Conservation (phyloP, 2,113 vertebrate genomes). For the Urocolius indicus region DNA sequence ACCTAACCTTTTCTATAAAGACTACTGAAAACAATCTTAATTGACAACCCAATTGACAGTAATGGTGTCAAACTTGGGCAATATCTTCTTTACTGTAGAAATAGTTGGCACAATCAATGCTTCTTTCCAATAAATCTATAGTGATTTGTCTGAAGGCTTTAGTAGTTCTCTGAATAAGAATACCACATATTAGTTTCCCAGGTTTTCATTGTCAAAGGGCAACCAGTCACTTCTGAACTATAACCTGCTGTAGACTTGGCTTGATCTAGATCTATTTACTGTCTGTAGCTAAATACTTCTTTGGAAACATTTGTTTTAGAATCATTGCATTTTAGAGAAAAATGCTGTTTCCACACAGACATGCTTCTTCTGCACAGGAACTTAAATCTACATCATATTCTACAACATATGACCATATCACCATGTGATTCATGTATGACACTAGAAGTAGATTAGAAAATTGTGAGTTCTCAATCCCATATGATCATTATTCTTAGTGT, state of each 20-base stretch:
- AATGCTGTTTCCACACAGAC: rapidly evolving
- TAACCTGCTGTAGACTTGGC: background rate
- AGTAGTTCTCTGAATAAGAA: background rate
- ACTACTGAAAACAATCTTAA: background rate
- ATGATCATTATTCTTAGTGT: background rate
- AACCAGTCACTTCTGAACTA: background rate
- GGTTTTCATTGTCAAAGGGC: background rate
- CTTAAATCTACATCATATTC: background rate
- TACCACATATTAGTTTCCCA: background rate
- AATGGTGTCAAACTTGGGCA: background rate
- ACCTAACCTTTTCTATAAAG: background rate
- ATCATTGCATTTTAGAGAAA: background rate
- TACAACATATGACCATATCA: background rate
- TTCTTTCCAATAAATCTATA: background rate
- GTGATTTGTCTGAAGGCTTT: background rate
- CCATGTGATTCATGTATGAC: background rate
- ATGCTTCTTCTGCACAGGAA: background rate
- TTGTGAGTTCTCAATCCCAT: background rate
- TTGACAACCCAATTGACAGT: background rate
- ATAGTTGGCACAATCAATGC: background rate
- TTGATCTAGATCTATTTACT: background rate
- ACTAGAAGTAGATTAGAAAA: background rate
- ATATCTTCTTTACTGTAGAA: background rate
- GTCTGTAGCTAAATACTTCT: background rate
- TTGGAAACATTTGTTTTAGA: background rate